Conservation (phyloP, 2,888 invertebrate genomes). For the Melikaiella ostensackeni region DNA sequence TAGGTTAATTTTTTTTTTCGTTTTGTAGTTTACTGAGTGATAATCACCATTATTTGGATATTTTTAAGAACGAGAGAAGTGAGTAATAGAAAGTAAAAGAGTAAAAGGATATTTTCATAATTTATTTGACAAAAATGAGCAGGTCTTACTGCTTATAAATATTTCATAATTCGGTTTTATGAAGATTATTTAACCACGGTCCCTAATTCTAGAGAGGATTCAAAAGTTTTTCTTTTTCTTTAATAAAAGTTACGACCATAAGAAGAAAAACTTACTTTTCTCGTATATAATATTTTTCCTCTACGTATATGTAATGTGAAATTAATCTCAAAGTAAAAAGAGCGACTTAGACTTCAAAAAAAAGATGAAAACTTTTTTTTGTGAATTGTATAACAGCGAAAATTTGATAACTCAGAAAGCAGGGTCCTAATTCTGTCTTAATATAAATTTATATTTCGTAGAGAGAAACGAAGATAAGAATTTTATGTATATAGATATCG, state of each 20-base stretch:
- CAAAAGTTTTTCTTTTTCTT: background rate
- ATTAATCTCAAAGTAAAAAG: background rate
- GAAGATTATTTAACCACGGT: background rate
- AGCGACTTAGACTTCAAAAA: background rate
- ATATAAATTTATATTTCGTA: too few relatives aligned
- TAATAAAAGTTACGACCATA: background rate
- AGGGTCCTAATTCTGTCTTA: too few relatives aligned
- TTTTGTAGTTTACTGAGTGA: background rate
- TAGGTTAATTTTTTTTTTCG: too few relatives aligned
- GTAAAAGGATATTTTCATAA: background rate
- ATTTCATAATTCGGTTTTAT: background rate
- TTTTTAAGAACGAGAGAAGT: background rate
- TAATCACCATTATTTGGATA: background rate
- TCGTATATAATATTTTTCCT: background rate
- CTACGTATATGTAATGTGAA: background rate
- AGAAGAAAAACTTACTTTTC: background rate
- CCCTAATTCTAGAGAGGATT: background rate
- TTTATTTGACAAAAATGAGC: background rate
- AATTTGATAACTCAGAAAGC: background rate
- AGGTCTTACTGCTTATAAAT: background rate
- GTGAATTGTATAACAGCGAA: background rate
- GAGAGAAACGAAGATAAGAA: background rate
- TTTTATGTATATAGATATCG: background rate
- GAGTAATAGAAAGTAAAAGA: background rate
- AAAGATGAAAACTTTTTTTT: background rate